These are phyloP conservation scores for Punctoribates punctum DNA, from an alignment of 2,888 invertebrate genomes.

Conservation along the genomic window DNA sequence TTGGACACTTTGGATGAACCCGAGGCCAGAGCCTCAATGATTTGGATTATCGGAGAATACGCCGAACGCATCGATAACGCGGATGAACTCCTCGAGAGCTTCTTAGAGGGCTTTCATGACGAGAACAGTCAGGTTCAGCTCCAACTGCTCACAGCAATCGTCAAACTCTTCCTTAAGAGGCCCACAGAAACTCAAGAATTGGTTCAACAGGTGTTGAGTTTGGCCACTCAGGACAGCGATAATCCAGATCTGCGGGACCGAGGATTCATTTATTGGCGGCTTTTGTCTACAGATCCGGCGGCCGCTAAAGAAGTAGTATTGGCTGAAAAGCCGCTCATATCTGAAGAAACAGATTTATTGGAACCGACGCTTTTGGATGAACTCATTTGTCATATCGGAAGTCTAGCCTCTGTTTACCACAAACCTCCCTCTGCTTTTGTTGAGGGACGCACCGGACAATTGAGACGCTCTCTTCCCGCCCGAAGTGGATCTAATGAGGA, in stretches of 20 bases:
- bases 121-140: conserved; percentile 92
- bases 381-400: conserved; percentile 96
- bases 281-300: conserved; percentile 96
- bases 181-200: conserved; percentile 98
- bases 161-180: conserved; percentile 94
- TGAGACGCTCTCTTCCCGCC: conserved; percentile 49
- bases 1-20: conserved; percentile 97
- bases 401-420: conserved; percentile 96
- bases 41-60: conserved; percentile 84
- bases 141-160: conserved; percentile 94
- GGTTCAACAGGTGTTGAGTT: conserved; percentile 88
- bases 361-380: conserved; percentile 97
- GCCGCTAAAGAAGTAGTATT: conserved; percentile 98
- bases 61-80: conserved; percentile 99
- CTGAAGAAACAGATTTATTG: conserved; percentile 95
- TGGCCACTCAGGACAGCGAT: conserved; percentile 73
- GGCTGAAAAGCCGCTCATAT: conserved; percentile 97
- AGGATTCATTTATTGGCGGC: conserved; percentile 98
- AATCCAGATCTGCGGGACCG: conserved; percentile 97
- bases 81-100: conserved; percentile 94
- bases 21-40: conserved; percentile 97
- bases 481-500: conserved; percentile 47
- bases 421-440: conserved; percentile 99
- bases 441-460: conserved; percentile 65
- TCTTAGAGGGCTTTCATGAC: conserved; percentile 94